phyloP scores from a whole-genome alignment of 2,113 vertebrate species.

The Panurus biarmicus region DNA sequence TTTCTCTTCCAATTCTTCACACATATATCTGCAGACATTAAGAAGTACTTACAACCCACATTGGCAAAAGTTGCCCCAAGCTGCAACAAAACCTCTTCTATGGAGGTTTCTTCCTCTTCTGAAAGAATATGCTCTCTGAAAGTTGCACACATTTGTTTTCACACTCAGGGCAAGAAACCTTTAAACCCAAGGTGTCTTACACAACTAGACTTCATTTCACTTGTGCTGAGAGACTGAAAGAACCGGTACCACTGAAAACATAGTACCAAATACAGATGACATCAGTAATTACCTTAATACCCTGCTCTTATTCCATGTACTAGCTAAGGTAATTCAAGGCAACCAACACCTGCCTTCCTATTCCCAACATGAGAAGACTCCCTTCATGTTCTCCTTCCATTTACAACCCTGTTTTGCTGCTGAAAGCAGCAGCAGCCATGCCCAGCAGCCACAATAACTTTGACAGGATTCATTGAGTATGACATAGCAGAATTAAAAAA shows the following conservation, averaged over 20 bases:
- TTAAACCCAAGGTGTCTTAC: neutral
- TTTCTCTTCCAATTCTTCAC: neutral
- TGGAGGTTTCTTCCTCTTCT: neutral
- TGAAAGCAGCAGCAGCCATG: neutral
- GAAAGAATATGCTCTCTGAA: neutral
- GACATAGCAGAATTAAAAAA: neutral
- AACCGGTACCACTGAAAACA: neutral
- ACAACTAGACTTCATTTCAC: neutral
- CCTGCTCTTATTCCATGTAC: neutral
- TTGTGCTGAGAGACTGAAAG: neutral
- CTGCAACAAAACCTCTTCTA: neutral
- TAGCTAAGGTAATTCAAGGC: neutral
- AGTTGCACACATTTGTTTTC: neutral
- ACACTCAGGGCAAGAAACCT: neutral
- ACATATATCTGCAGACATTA: neutral
- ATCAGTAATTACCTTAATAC: neutral
- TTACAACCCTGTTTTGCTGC: neutral
- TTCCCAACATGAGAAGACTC: neutral
- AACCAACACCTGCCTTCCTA: neutral
- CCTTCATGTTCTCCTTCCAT: neutral
- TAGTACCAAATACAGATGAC: neutral
- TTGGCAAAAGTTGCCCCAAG: neutral
- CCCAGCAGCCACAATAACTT: neutral
- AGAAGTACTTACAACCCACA: neutral
- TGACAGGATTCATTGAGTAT: neutral